Percentiles rank a stretch among this genome's conserved stretches.
These are phyloP conservation scores for Apogon hyalosoma DNA, from an alignment of 2,797 vertebrate genomes.

Conservation along the genomic window DNA sequence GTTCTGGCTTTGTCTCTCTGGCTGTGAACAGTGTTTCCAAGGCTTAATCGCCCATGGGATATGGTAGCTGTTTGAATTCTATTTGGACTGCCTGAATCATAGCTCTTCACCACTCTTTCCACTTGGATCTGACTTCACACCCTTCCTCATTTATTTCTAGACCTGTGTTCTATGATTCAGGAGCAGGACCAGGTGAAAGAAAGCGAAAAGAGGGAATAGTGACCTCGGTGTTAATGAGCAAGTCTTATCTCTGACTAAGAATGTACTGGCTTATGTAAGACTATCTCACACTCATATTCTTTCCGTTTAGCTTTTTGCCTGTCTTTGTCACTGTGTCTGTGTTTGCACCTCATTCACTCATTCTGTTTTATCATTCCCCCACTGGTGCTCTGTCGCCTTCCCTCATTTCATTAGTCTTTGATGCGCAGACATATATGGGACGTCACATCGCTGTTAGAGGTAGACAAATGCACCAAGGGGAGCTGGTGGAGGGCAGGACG, in stretches of 20 bases:
- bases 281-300: constrained; percentile 18
- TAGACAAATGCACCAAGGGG: constrained; percentile 5
- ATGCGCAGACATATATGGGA: constrained; percentile 46
- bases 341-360: constrained; percentile 16
- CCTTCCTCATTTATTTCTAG: constrained; percentile 17
- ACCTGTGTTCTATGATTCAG: constrained; percentile 17
- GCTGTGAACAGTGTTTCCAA: constrained; percentile 16
- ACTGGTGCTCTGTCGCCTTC: neutral
- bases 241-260: constrained; percentile 50
- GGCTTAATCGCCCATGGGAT: constrained; percentile 21
- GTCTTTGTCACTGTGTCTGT: constrained; percentile 27
- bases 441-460: constrained; percentile 26
- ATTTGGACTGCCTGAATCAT: constrained; percentile 25
- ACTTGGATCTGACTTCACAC: constrained; percentile 7
- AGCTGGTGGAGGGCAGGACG: constrained; percentile 31
- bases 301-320: constrained; percentile 41
- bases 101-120: constrained; percentile 16
- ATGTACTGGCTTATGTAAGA: constrained; percentile 38
- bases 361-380: constrained; percentile 3
- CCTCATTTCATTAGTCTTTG: constrained; percentile 34
- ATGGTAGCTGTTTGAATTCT: constrained; percentile 15
- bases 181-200: neutral
- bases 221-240: constrained; percentile 60
- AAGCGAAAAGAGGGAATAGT: constrained; percentile 17
- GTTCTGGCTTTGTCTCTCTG: constrained; percentile 4